Conservation (phyloP, 2,113 vertebrate genomes). For the Syngnathus scovelli region DNA sequence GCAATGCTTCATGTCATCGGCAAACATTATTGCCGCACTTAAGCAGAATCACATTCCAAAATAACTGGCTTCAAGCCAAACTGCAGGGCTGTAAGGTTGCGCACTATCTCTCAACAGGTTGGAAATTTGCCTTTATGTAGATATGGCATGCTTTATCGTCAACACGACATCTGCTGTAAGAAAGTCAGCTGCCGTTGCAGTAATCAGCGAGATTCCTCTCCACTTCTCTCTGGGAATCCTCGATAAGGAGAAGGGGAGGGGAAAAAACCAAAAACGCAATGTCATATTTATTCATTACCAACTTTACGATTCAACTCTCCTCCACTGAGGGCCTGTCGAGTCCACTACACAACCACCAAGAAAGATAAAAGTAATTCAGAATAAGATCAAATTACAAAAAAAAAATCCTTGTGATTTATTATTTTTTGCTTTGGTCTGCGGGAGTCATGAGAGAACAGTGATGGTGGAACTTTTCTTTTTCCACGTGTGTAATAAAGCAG, state of each 20-base stretch:
- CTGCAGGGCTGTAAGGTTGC: constrained; percentile 14
- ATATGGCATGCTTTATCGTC: constrained; percentile 55
- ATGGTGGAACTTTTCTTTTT: constrained; percentile 43
- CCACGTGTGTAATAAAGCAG: constrained; percentile 50
- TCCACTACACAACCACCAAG: constrained; percentile 28
- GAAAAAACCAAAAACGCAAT: constrained; percentile 51
- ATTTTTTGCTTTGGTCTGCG: constrained; percentile 31
- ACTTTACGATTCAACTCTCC: constrained; percentile 49
- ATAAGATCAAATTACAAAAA: constrained; percentile 28
- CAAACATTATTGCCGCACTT: constrained; percentile 28
- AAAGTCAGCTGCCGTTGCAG: constrained; percentile 43
- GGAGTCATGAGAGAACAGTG: constrained; percentile 26
- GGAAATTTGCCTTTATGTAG: constrained; percentile 52
- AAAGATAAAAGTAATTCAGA: constrained; percentile 43
- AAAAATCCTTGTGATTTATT: constrained; percentile 30
- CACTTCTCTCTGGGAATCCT: constrained; percentile 61
- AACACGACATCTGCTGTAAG: constrained; percentile 66
- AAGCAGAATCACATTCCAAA: constrained; percentile 35
- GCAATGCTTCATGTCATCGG: background rate
- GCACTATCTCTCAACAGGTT: constrained; percentile 39
- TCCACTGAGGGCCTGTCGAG: constrained; percentile 22
- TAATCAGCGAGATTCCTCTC: constrained; percentile 59
- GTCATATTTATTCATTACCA: constrained; percentile 70
- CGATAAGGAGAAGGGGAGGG: constrained; percentile 58
- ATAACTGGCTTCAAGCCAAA: constrained; percentile 22